phyloP scores from a whole-genome alignment of 2,888 invertebrate genomes.

The Stenotaenia linearis region DNA sequence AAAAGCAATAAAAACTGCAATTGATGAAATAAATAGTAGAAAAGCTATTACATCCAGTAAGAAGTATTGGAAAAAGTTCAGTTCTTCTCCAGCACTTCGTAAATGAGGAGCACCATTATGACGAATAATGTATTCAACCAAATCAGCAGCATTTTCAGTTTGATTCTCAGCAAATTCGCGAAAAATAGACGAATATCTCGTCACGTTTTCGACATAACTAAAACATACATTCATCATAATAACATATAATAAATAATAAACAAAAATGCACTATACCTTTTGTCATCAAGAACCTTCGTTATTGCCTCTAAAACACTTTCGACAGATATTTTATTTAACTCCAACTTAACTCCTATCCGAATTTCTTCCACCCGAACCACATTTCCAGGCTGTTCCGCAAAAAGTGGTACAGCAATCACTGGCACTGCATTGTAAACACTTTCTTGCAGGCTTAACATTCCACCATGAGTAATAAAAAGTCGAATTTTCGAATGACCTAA shows the following conservation, averaged over 20 bases:
- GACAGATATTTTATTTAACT: background rate
- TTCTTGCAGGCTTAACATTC: background rate
- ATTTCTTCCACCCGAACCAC: background rate
- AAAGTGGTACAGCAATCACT: background rate
- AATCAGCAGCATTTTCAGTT: background rate
- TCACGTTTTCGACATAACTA: background rate
- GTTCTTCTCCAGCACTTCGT: background rate
- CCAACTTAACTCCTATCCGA: background rate
- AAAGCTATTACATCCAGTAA: background rate
- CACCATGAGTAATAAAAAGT: conserved; percentile 1
- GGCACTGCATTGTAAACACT: background rate
- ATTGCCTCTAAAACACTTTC: background rate
- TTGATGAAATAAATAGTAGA: too few species aligned
- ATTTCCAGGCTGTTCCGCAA: background rate
- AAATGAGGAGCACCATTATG: background rate
- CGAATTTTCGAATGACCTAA: background rate
- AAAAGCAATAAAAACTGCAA: too few species aligned
- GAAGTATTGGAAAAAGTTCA: background rate
- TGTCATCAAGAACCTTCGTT: background rate
- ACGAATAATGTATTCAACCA: background rate
- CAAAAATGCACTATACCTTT: background rate
- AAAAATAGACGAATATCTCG: background rate
- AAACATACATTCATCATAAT: background rate
- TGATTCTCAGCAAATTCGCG: background rate
- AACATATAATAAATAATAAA: background rate